Base-by-base conservation (phyloP, 2,797 vertebrate genomes). In the Chlorospingus semifuscus region DNA sequence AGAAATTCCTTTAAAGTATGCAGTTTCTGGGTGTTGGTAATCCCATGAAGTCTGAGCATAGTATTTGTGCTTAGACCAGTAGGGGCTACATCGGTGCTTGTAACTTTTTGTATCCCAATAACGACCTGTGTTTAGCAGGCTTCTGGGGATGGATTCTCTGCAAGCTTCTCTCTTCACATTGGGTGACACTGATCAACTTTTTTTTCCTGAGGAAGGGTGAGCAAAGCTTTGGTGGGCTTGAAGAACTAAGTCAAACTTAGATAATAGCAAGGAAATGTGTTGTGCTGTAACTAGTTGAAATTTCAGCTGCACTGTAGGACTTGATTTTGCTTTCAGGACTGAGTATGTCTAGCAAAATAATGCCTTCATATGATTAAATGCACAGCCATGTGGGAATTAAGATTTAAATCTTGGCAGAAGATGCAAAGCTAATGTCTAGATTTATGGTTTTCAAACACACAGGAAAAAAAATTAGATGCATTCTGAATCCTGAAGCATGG, bases 331-430 rank as follows among this genome's bases (percentile, higher is more conserved):
- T 95, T 79, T 91, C 64, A 68, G 27, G 30, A 64, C 41, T 80
- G 47, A 72, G 27, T 63, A 37, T 80, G 34, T 91, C 60, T 85
- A 60, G 82, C 30, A 80, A 79, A 94, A 93, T 75, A 85, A 74
- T 83, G 46, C 79, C 57, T 89, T 92, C 37, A 3, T 80, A 70
- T 74, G 20, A 36, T 93, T 89, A 92, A 93, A 64, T 70, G 52
- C 64, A 36, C 47, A 85, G 44, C 53, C 49, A 11, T 29, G 20
- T 84, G 71, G 75, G 82, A 82, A 77, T 91, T 77, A 63, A 49
- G 71, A 71, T 93, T 83, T 80, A 76, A 80, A 75, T 80, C 76
- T 90, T 88, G 80, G 74, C 92, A 87, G 83, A 83, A 75, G 39
- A 64, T 88, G 29, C 9, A 83, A 90, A 90, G 46, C 37, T 66